Evolutionary conservation across 2,113 vertebrate genomes (phyloP).

Genomic region (Oreotrochilus melanogaster): DNA sequence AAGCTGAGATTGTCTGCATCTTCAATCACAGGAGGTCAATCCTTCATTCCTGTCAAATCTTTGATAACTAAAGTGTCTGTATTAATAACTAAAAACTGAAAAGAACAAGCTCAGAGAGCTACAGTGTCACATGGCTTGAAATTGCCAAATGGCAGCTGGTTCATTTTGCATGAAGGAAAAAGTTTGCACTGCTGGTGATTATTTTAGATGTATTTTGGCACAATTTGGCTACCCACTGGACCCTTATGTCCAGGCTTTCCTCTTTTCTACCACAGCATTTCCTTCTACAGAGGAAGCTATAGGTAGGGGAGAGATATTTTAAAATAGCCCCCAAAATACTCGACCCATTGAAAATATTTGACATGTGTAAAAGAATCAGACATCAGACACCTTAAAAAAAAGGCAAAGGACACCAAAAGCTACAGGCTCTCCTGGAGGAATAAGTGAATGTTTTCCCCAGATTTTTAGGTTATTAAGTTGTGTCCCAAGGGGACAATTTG

Average conservation of each 20-base stretch:
- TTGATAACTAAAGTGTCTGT: slow-evolving; percentile 69
- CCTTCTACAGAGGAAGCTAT: neutral
- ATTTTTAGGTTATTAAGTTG: neutral
- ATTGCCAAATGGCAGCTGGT: neutral
- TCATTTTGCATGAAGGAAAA: neutral
- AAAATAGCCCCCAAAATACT: neutral
- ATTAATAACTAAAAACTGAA: slow-evolving; percentile 64
- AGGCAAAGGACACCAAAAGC: neutral
- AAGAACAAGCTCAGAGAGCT: slow-evolving; percentile 13
- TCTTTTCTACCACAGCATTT: neutral
- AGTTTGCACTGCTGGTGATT: neutral
- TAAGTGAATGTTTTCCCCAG: neutral
- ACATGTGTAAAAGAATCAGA: neutral
- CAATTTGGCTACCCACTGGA: neutral
- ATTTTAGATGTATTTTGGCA: neutral
- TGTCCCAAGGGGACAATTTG: neutral
- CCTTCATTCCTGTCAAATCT: slow-evolving; percentile 68
- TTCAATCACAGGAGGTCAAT: slow-evolving; percentile 49
- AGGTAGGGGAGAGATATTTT: neutral
- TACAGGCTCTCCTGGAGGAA: neutral
- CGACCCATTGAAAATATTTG: neutral
- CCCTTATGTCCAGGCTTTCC: neutral
- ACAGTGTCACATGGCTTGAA: neutral
- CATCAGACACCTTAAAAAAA: neutral
- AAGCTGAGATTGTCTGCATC: slow-evolving; percentile 66